Percentiles rank a stretch among this genome's conserved stretches.
These are phyloP conservation scores for Hyppa rectilinea DNA, from an alignment of 2,888 invertebrate species.

Conservation along the genomic window DNA sequence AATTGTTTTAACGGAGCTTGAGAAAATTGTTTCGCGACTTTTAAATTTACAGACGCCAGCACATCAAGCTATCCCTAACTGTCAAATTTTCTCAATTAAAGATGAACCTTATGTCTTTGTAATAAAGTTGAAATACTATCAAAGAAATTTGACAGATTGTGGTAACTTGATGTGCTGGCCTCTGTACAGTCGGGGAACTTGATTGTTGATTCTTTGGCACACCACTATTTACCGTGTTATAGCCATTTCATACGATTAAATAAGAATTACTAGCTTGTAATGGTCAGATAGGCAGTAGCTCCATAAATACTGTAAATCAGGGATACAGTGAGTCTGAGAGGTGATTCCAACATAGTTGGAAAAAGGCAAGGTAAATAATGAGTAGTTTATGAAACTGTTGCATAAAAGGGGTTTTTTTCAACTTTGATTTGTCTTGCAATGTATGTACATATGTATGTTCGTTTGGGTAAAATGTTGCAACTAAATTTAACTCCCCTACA, in stretches of 20 bases:
- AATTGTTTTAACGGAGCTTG: conserved; percentile 5
- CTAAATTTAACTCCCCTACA: too few species aligned
- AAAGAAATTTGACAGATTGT: too few species aligned
- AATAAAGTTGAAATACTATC: too few species aligned
- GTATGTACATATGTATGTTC: too few species aligned
- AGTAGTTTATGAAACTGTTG: neutral
- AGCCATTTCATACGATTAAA: neutral
- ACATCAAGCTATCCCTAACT: too few species aligned
- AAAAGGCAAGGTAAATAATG: neutral
- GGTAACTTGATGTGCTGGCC: too few species aligned
- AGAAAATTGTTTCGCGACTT: neutral
- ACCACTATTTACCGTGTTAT: neutral
- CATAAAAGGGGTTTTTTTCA: neutral
- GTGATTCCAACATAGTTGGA: neutral
- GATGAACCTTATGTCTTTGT: too few species aligned
- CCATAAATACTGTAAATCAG: neutral
- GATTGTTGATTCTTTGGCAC: neutral
- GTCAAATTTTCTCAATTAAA: too few species aligned
- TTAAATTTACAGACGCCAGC: too few species aligned
- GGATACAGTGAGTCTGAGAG: neutral
- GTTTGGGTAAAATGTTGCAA: too few species aligned
- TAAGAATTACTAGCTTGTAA: neutral
- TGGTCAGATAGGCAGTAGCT: neutral
- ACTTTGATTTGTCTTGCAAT: too few species aligned
- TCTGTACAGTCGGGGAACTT: neutral